Evolutionary conservation across 2,888 invertebrate genomes (phyloP).

Genomic region (Andrena minutula): DNA sequence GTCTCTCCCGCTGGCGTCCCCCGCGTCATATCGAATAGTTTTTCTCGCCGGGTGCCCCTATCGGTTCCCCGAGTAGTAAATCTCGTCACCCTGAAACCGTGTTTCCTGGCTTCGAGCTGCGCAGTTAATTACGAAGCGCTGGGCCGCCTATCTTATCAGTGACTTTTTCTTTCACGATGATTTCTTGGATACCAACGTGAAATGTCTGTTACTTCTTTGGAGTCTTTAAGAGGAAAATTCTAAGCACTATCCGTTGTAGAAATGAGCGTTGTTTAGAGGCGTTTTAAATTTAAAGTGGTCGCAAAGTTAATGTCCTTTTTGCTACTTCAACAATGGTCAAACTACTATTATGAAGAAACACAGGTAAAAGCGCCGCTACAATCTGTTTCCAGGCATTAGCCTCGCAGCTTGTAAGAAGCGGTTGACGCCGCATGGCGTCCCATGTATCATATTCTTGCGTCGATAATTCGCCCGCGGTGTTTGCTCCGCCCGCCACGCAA

Average conservation of each 20-base stretch:
- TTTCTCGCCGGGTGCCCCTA: constrained; percentile 30
- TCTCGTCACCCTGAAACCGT: constrained; percentile 43
- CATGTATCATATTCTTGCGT: constrained; percentile 76
- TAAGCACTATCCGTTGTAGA: neutral
- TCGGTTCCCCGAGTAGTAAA: constrained; percentile 53
- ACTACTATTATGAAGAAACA: constrained; percentile 15
- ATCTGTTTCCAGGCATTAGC: constrained; percentile 69
- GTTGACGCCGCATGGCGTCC: constrained; percentile 74
- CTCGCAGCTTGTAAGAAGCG: constrained; percentile 64
- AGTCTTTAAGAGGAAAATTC: neutral
- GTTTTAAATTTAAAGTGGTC: too few relatives aligned
- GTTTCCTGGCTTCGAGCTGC: constrained; percentile 16
- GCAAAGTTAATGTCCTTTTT: neutral
- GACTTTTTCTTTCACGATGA: neutral
- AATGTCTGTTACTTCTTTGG: constrained; percentile 6
- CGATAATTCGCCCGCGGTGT: constrained; percentile 72
- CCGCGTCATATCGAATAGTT: constrained; percentile 53
- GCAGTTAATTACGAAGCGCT: constrained; percentile 49
- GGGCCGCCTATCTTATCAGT: constrained; percentile 38
- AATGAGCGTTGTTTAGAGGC: neutral
- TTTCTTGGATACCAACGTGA: neutral
- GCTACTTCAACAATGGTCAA: neutral
- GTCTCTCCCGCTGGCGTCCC: constrained; percentile 28
- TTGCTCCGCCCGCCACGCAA: constrained; percentile 71
- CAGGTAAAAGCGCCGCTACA: constrained; percentile 23